Evolutionary conservation across 2,888 invertebrate genomes (phyloP), one percentile per base, ranked within the genome.

Genomic region (Mystacides longicornis): DNA sequence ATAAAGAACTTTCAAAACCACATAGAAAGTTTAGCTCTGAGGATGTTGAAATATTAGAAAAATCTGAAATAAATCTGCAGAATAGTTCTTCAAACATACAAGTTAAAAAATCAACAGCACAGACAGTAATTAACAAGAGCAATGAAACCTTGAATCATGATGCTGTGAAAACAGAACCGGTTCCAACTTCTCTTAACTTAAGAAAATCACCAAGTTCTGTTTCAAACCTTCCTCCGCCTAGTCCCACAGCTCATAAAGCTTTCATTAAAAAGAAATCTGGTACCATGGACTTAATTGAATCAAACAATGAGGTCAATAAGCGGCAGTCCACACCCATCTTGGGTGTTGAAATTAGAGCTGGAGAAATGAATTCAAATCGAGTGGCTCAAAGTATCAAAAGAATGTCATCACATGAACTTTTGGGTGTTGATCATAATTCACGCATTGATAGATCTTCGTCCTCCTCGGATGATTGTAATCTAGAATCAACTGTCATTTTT

Each of bases 21-120:
- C 65, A 64, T 33, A 65, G 73, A 14, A 73, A 74, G 43, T 71
- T 71, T 54, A 76, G 76, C 55, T 70, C 68, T 51, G 75, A 75
- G 58, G 72, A 70, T 58, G 68, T 73, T 9, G 75, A 78, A 61
- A 74, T 75, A 60, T 62, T 73, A 61, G 66, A 74, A 54, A 71
- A 70, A 61, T 64, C 59, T 22, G 60, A 59, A 37, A 37, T 55
- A 2, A 50, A 33, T 31, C 21, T 52, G 16, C 50, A 50, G 23
- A 52, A 49, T 54, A 52, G 53, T 27, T 51, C 52, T 14, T 58
- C 54, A 11, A 57, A 55, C 49, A 57, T 59, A n/a, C 56, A 56
- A 18, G 21, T 58, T 5, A 60, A 56, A 27, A 62, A 60, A 52
- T 53, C 52, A 1, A 58, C 60, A 20, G 58, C 58, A 7, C 62